Conservation (phyloP, 2,113 vertebrate species). For the Panthera tigris region DNA sequence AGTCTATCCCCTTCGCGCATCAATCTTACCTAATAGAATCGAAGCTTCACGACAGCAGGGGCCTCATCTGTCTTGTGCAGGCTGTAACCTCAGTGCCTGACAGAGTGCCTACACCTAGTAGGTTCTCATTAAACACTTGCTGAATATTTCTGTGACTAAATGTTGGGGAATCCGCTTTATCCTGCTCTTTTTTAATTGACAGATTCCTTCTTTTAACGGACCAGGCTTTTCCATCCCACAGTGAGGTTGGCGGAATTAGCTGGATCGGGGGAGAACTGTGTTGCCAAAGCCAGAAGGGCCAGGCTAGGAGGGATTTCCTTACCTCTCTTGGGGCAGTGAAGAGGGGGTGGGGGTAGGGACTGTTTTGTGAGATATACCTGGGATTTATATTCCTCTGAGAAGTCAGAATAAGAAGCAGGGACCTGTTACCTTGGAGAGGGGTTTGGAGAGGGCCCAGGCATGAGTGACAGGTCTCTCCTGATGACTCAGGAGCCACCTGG, state of each 20-base stretch:
- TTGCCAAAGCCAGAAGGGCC: background rate
- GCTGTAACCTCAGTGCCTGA: background rate
- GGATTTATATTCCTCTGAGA: background rate
- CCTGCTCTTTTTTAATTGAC: background rate
- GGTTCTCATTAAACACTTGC: background rate
- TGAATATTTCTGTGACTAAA: background rate
- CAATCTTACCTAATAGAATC: background rate
- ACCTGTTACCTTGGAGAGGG: background rate
- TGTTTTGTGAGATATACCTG: background rate
- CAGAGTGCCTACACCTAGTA: background rate
- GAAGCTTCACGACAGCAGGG: background rate
- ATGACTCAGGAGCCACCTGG: conserved; percentile 5
- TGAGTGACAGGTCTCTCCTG: background rate
- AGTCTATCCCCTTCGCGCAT: background rate
- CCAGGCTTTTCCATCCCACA: background rate
- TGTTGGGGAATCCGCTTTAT: background rate
- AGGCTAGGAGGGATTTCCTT: background rate
- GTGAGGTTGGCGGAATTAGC: background rate
- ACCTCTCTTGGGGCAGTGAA: background rate
- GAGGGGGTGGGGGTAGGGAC: too few relatives aligned
- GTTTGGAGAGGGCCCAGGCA: background rate
- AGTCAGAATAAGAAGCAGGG: background rate
- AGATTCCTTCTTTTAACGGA: background rate
- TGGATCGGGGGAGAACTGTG: background rate
- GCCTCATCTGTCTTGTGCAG: background rate